Base-by-base conservation (phyloP, 2,113 vertebrate genomes). In the Argyrosomus japonicus region DNA sequence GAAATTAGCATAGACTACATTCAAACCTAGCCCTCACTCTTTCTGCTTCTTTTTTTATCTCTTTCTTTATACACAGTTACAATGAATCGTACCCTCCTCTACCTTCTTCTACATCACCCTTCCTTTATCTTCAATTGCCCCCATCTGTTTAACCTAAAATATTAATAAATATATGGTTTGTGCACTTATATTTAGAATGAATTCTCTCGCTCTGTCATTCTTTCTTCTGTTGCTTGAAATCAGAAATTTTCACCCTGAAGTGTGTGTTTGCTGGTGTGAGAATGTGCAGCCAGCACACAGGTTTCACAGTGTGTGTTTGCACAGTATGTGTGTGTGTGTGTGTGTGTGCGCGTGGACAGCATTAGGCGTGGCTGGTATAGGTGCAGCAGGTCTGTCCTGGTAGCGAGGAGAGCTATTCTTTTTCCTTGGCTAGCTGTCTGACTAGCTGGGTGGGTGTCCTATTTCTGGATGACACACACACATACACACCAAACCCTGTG, bases 391-490 rank as follows among this genome's bases (percentile, higher is more conserved):
- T 91, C 85, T 89, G 79, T 89, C 72, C 80, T 64, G 89, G 83
- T 84, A 79, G 74, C 0, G 14, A 87, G 84, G 77, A 88, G 82
- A 87, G 89, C 91, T 87, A 93, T 93, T 93, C 79, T 89, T 90
- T 93, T 94, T 93, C 92, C 77, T 83, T 64, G 69, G 80, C 85
- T 88, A 67, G 72, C 91, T 92, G 93, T 94, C 90, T 83, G 75
- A 90, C 89, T 87, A 89, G 80, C 89, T 87, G 85, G 73, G 90
- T 92, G 90, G 90, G 87, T 93, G 93, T 90, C 93, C 93, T 94
- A 94, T 94, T 94, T 94, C 89, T 92, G 91, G 90, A 92, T 89
- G 54, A 88, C 81, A 91, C 92, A 89, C 88, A 91, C 87, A 86
- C 85, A 86, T 79, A 89, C 82, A 90, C 88, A 23, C 77, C 63